Conservation (phyloP, 2,888 invertebrate species). For the Petrophora chlorosata region DNA sequence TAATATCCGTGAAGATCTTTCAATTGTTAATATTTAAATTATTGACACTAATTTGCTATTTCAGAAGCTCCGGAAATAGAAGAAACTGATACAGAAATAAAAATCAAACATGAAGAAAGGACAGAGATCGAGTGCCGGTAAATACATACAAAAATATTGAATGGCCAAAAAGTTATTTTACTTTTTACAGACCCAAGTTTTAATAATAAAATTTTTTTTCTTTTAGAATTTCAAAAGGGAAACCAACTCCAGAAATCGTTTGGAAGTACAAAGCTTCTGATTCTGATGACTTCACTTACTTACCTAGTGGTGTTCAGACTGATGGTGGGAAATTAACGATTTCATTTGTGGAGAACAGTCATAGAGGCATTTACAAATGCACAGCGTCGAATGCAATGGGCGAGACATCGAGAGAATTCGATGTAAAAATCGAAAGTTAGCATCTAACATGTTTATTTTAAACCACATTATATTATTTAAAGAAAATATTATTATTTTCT, state of each 20-base stretch:
- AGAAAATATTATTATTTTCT: no score
- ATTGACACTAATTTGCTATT: no score
- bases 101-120: constrained; percentile 51
- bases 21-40: no score
- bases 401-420: constrained; percentile 45
- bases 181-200: no score
- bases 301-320: constrained; percentile 50
- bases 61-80: constrained; percentile 59
- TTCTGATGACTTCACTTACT: constrained; percentile 38
- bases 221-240: constrained; percentile 60
- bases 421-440: constrained; percentile 63
- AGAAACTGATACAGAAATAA: constrained; percentile 39
- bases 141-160: constrained; percentile 4
- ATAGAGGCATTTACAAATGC: constrained; percentile 62
- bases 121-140: constrained; percentile 61
- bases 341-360: constrained; percentile 41
- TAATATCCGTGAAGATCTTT: no score
- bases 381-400: constrained; percentile 58
- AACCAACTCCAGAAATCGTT: constrained; percentile 54
- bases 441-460: constrained; percentile 17
- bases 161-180: not conserved
- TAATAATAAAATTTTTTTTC: not conserved
- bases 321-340: constrained; percentile 50
- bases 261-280: constrained; percentile 58
- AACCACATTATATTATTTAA: no score